These are phyloP conservation scores for Ellobium chinense DNA, from an alignment of 2,888 invertebrate species.

Conservation along the genomic window DNA sequence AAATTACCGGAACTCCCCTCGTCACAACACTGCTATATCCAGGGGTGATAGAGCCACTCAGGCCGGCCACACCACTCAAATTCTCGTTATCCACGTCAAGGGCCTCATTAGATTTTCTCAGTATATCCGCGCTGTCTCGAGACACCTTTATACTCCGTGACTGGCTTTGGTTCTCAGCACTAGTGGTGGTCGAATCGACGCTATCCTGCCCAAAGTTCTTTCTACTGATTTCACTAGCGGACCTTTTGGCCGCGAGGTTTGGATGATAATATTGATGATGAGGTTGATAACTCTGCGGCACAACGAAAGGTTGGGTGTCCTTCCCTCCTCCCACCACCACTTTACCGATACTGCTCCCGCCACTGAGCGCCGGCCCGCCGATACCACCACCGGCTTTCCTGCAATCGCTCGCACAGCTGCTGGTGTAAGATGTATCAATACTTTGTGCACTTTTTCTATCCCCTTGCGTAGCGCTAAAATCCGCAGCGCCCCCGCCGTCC, in stretches of 20 bases:
- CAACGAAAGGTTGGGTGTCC: constrained; percentile 33
- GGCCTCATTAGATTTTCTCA: constrained; percentile 18
- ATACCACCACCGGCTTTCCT: not conserved
- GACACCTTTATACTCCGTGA: not conserved
- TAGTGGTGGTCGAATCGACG: not conserved
- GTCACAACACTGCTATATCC: not conserved
- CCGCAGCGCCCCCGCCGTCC: not conserved
- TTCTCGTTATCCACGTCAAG: constrained; percentile 20
- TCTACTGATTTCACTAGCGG: not conserved
- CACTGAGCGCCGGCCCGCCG: not conserved
- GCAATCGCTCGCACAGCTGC: not conserved
- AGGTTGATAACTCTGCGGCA: constrained; percentile 38
- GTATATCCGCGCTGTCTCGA: constrained; percentile 7
- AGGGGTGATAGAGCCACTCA: not conserved
- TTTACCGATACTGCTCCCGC: not conserved
- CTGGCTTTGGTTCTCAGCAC: constrained; percentile 8
- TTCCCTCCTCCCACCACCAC: not conserved
- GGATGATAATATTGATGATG: not conserved
- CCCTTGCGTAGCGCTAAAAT: not conserved
- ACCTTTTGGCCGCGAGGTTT: not conserved
- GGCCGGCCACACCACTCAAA: not conserved
- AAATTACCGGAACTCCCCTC: not conserved
- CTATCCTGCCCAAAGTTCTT: not conserved
- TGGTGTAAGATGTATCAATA: not conserved
- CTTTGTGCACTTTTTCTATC: constrained; percentile 24